phyloP scores from a whole-genome alignment of 2,797 vertebrate species.

The Enteromius afrohamiltoni region DNA sequence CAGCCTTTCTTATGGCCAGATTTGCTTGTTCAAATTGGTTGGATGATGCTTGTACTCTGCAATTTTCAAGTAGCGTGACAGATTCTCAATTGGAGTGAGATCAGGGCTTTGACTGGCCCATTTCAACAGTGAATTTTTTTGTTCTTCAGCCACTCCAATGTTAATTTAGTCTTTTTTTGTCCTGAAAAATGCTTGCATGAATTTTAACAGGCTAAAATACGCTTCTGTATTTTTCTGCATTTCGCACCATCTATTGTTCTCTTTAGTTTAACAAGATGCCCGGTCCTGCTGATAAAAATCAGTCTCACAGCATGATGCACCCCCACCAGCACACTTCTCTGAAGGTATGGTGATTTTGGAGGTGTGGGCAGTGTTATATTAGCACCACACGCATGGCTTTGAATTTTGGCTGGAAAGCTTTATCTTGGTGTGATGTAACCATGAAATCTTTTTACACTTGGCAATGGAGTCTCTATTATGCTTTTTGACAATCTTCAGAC shows the following conservation, averaged over 20 bases:
- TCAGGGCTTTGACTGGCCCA: conserved; percentile 5
- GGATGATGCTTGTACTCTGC: conserved; percentile 23
- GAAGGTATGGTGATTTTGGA: conserved; percentile 31
- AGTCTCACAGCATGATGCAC: conserved; percentile 31
- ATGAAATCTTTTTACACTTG: conserved; percentile 25
- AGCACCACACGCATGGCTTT: conserved; percentile 29
- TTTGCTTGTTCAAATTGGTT: conserved; percentile 35
- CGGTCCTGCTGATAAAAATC: conserved; percentile 20
- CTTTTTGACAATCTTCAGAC: conserved; percentile 20
- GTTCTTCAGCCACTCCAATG: background rate
- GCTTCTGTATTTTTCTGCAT: background rate
- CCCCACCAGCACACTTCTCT: conserved; percentile 17
- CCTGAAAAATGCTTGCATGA: background rate
- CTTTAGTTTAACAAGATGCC: conserved; percentile 26
- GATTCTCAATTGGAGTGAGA: conserved; percentile 23
- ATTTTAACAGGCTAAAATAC: background rate
- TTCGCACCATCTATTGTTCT: conserved; percentile 40
- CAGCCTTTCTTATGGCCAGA: background rate
- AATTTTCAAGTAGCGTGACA: conserved; percentile 30
- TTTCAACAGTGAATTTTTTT: background rate
- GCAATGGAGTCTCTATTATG: conserved; percentile 26
- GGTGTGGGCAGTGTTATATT: conserved; percentile 49
- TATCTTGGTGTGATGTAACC: conserved; percentile 45
- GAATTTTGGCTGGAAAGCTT: conserved; percentile 42
- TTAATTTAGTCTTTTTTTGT: background rate